phyloP scores from a whole-genome alignment of 2,888 invertebrate genomes.

The Thera britannica region DNA sequence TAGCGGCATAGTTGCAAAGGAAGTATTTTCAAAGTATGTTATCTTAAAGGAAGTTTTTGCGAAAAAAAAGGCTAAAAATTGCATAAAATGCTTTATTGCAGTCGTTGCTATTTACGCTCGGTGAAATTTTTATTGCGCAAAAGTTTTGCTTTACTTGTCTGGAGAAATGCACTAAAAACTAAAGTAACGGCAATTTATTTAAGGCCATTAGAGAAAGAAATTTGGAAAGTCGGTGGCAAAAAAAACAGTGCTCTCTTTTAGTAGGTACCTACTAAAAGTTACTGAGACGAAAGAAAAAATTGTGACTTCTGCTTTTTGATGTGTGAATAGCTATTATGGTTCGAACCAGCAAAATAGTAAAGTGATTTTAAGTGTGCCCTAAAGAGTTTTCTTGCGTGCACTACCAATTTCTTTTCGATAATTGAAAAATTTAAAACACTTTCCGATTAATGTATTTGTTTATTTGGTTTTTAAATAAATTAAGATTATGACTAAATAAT shows the following conservation, averaged over 20 bases:
- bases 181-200: slow-evolving; percentile 35
- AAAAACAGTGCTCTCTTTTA: slow-evolving; percentile 18
- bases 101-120: slow-evolving; percentile 33
- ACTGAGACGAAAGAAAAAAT: background rate
- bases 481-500: too few species aligned
- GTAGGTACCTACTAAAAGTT: background rate
- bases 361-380: too few species aligned
- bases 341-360: too few species aligned
- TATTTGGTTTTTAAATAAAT: too few species aligned
- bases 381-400: too few species aligned
- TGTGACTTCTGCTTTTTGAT: background rate
- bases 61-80: slow-evolving; percentile 57
- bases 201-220: slow-evolving; percentile 17
- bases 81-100: slow-evolving; percentile 67
- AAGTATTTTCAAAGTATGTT: slow-evolving; percentile 46
- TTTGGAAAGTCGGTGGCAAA: slow-evolving; percentile 1
- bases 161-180: slow-evolving; percentile 59
- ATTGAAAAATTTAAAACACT: background rate
- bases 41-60: slow-evolving; percentile 55
- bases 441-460: too few species aligned
- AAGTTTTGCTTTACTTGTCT: slow-evolving; percentile 42
- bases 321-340: too few species aligned
- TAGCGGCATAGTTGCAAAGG: slow-evolving; percentile 67
- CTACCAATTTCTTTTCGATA: background rate
- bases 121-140: slow-evolving; percentile 68